These are phyloP conservation scores for Pseudotriccus pelzelni DNA, from an alignment of 2,797 vertebrate genomes.

Conservation along the genomic window DNA sequence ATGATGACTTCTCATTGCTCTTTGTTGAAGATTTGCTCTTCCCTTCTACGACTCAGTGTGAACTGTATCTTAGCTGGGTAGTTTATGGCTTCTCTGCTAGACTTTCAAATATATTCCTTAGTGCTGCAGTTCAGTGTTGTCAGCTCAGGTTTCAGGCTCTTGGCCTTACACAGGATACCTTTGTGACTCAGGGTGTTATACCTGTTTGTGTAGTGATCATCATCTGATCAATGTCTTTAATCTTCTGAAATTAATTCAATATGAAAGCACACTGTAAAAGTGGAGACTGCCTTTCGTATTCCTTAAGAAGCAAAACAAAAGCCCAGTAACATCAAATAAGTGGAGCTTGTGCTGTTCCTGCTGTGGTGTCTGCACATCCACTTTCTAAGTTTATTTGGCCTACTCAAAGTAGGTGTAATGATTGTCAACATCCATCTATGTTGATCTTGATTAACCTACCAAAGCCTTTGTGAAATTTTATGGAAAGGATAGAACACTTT, in stretches of 20 bases:
- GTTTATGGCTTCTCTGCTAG: neutral
- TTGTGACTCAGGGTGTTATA: constrained; percentile 12
- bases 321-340: neutral
- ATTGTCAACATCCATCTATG: neutral
- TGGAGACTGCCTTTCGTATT: neutral
- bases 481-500: neutral
- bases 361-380: neutral
- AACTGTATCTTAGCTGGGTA: neutral
- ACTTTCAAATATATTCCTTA: neutral
- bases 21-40: neutral
- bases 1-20: neutral
- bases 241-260: neutral
- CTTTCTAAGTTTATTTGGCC: neutral
- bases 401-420: neutral
- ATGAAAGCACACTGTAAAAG: neutral
- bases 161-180: neutral
- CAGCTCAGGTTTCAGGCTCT: neutral
- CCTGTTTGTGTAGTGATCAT: neutral
- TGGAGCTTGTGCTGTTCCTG: neutral
- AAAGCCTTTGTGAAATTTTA: neutral
- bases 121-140: neutral
- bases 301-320: neutral
- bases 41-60: neutral
- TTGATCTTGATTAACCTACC: neutral
- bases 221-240: neutral